Evolutionary conservation across 2,797 vertebrate species (phyloP).

Genomic region (Falco rusticolus): DNA sequence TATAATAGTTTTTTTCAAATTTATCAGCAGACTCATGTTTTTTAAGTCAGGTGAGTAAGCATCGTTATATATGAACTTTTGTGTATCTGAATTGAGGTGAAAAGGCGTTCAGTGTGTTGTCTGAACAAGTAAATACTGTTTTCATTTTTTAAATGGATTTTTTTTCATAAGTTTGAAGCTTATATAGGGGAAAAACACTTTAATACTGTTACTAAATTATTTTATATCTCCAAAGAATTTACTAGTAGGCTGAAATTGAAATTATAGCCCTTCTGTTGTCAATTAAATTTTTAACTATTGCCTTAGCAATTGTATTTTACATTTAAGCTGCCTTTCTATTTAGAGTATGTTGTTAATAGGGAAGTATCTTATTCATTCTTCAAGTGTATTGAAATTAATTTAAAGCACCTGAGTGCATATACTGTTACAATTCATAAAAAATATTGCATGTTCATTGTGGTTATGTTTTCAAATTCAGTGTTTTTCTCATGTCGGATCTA

Average conservation of each 20-base stretch:
- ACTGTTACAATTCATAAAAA: background rate
- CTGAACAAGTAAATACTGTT: background rate
- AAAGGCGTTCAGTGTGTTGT: background rate
- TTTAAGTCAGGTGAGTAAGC: conserved; percentile 17
- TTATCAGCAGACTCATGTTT: background rate
- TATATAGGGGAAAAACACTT: background rate
- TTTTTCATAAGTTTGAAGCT: background rate
- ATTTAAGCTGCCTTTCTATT: background rate
- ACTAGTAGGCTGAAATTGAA: background rate
- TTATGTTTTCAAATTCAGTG: background rate
- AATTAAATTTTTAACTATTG: background rate
- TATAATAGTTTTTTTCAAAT: conserved; percentile 24
- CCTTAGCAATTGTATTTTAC: background rate
- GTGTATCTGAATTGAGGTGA: background rate
- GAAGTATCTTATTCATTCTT: background rate
- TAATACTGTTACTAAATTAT: background rate
- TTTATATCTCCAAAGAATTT: background rate
- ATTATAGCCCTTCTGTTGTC: background rate
- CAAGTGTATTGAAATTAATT: background rate
- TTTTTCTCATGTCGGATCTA: conserved; percentile 1
- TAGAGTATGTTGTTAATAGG: background rate
- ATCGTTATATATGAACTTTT: background rate
- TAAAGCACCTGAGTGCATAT: background rate
- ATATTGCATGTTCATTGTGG: background rate
- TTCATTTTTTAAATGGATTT: background rate